Conservation (phyloP, 1,140 invertebrate species). For the Bemisia tabaci region DNA sequence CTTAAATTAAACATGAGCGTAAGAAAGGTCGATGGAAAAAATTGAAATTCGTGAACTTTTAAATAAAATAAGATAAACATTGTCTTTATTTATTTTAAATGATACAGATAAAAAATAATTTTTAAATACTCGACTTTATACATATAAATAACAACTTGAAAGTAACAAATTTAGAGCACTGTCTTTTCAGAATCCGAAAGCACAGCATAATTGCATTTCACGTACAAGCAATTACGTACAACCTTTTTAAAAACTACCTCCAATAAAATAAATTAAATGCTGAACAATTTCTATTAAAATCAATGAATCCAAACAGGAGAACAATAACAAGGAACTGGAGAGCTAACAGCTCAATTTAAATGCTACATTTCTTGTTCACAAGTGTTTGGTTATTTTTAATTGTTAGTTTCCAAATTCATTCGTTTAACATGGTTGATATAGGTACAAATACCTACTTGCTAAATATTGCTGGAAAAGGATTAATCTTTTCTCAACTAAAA, state of each 20-base stretch:
- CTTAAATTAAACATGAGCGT: too few relatives aligned
- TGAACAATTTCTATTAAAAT: not conserved
- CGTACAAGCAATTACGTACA: not conserved
- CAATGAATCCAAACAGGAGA: not conserved
- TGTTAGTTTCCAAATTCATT: too few relatives aligned
- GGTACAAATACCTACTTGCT: too few relatives aligned
- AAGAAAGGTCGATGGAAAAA: too few relatives aligned
- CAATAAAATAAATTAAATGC: not conserved
- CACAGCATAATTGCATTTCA: not conserved
- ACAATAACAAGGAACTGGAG: not conserved
- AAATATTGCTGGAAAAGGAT: too few relatives aligned
- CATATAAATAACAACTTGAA: not conserved
- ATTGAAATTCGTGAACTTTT: too few relatives aligned
- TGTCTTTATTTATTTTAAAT: constrained; percentile 1
- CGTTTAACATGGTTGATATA: too few relatives aligned
- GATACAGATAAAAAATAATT: not conserved
- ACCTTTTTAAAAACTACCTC: not conserved
- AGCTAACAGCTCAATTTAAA: too few relatives aligned
- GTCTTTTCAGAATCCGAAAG: not conserved
- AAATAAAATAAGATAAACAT: not conserved
- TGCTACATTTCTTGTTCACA: too few relatives aligned
- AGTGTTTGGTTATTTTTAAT: too few relatives aligned
- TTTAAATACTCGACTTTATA: not conserved
- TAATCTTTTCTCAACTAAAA: too few relatives aligned
- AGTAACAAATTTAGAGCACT: not conserved